Evolutionary conservation across 1,140 invertebrate species (phyloP), one percentile per base, ranked within the genome.

Genomic region (Babylonia areolata): DNA sequence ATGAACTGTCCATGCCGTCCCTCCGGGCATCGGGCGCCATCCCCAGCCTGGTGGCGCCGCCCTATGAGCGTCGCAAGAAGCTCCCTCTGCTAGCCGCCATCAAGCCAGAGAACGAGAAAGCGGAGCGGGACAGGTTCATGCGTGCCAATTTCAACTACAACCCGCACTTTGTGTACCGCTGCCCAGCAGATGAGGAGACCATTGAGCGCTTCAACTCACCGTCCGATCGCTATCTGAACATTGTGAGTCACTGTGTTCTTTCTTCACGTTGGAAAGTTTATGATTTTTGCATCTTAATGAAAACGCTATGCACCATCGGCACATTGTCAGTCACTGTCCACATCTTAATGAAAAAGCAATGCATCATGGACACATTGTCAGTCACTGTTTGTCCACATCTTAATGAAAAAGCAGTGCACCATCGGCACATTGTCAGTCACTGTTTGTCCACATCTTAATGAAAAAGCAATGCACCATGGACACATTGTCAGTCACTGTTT

Each of bases 71-170:
- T 12, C 58, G 87, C 28, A 92, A 90, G 64, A 90, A 89, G 79
- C 85, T 92, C 31, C 89, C 91, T 1, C 81, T 91, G 33, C 79
- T 92, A 20, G 88, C 87, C 71, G 90, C 91, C 39, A 91, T 92
- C 2, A 92, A 90, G 86, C 91, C 91, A 23, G 90, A 91, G 54
- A 92, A 92, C 87, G 89, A 90, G 42, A 89, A 89, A 86, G 40
- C 89, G 58, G 90, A 92, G 80, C 84, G 87, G n/a, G 91, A 91
- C 28, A 80, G 90, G 39, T 92, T 92, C 64, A 89, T 92, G 83
- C 80, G 89, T 73, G 88, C 90, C 51, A 89, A 88, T 71, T 91
- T 86, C 69, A 91, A 88, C 46, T 92, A 92, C 81, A 91, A 92
- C 71, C 91, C 91, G 37, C 84, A 88, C 33, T 92, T 92, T 88